Base-by-base conservation (phyloP, 2,113 vertebrate genomes). In the Tupaia tana region DNA sequence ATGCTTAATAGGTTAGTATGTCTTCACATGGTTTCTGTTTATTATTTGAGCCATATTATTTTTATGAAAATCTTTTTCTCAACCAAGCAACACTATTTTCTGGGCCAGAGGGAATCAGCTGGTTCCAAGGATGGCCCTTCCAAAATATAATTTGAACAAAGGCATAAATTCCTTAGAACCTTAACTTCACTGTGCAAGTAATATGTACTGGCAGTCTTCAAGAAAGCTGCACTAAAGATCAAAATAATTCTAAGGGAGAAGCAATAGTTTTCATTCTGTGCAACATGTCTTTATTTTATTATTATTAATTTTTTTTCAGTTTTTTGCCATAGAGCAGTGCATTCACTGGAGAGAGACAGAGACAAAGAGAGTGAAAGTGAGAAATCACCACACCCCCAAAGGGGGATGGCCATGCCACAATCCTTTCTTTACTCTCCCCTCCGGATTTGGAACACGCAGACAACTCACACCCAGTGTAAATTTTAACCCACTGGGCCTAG, bases 1-100 rank as follows among this genome's bases (percentile, higher is more conserved):
- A 84, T 2, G 0, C 29, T 73, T 67, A 29, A 4, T 31, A 64
- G 25, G 6, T 54, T 86, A 67, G 7, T 66, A 29, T 77, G 18
- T 58, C n/a, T 93, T 75, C 19, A 27, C 77, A n/a, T 95, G 77
- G 18, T 73, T 84, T 85, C 81, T 29, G 54, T 87, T 84, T 93
- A 20, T 66, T 89, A 2, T 81, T 4, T 73, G 93, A 58, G 52
- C 27, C 77, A 86, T 34, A 63, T 56, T 63, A 12, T 71, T 93
- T 79, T 67, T 31, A 58, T 70, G 14, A 19, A 20, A 86, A 6
- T 52, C 19, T 64, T 69, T 29, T 91, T 78, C n/a, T 86, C 61
- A 93, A 86, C 7, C 22, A 75, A 66, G 24, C 43, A 70, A 19
- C 13, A 24, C 7, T 66, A 7, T 71, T 93, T 94, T 12, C 61